These are phyloP conservation scores for Xenops minutus DNA, from an alignment of 2,797 vertebrate genomes.

Conservation along the genomic window DNA sequence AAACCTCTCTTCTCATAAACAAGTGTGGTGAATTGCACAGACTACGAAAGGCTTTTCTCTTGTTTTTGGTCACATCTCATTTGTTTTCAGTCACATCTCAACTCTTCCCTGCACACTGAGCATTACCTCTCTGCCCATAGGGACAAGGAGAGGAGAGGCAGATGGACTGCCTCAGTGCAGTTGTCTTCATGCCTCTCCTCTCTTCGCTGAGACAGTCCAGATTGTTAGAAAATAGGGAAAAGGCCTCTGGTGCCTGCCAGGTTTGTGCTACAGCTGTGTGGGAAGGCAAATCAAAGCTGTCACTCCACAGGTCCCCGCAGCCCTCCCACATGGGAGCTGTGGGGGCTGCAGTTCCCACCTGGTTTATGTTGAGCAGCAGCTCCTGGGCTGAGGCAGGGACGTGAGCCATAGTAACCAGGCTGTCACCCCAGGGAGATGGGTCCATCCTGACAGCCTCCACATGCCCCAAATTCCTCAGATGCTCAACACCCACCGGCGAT, in stretches of 20 bases:
- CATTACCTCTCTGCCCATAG: not conserved
- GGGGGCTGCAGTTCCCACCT: not conserved
- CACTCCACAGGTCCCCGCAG: not conserved
- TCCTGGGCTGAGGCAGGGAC: not conserved
- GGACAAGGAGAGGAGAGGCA: not conserved
- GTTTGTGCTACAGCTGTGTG: not conserved
- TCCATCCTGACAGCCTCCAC: not conserved
- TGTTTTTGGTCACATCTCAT: not conserved
- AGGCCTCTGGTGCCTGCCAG: not conserved
- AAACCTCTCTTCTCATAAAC: not conserved
- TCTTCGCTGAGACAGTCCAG: not conserved
- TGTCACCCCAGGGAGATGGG: not conserved
- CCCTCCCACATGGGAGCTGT: not conserved
- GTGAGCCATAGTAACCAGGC: fast-evolving
- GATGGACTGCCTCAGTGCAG: fast-evolving
- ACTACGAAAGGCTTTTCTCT: not conserved
- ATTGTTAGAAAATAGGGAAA: not conserved
- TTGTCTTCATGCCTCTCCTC: not conserved
- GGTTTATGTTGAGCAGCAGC: fast-evolving
- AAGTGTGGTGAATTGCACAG: not conserved
- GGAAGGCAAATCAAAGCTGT: not conserved
- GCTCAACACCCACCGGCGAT: not conserved
- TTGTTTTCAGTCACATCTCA: not conserved
- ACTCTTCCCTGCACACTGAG: not conserved
- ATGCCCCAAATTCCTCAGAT: not conserved